A percentile compares a stretch with the other conserved stretches of the same genome.
phyloP scores from a whole-genome alignment of 2,888 invertebrate genomes.

The Hartigia nigra region DNA sequence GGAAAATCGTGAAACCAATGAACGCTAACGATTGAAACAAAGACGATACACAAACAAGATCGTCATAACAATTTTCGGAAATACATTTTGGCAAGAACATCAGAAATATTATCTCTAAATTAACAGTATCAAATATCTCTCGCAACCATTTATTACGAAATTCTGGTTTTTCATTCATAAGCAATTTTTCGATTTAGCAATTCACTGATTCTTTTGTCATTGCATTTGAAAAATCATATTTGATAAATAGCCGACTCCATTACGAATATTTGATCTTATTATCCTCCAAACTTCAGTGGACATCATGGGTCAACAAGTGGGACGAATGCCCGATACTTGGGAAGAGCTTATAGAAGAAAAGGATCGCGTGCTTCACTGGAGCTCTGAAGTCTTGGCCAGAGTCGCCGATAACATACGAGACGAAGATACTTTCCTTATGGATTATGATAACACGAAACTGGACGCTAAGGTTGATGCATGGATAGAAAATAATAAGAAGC shows the following conservation, averaged over 20 bases:
- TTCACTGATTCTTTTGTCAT: neutral
- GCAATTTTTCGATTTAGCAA: neutral
- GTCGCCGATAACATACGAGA: slow-evolving; percentile 42
- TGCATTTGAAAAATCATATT: neutral
- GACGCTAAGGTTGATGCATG: slow-evolving; percentile 44
- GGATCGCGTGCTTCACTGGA: slow-evolving; percentile 47
- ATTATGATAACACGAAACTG: slow-evolving; percentile 39
- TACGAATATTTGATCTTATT: neutral
- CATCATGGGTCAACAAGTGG: slow-evolving; percentile 46
- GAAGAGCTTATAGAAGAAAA: slow-evolving; percentile 38
- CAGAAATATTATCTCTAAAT: neutral
- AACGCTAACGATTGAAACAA: neutral
- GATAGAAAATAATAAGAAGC: slow-evolving; percentile 31
- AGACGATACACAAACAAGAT: neutral
- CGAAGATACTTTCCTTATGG: slow-evolving; percentile 44
- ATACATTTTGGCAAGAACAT: neutral
- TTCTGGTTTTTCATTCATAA: neutral
- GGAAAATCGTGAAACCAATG: neutral
- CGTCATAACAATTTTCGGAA: neutral
- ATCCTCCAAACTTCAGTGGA: neutral
- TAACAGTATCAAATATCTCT: neutral
- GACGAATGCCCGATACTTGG: slow-evolving; percentile 46
- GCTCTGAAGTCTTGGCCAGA: slow-evolving; percentile 44
- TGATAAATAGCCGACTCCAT: neutral
- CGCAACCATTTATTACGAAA: neutral